Evolutionary conservation across 23 tunicate genomes (phyloP).

Genomic region (Halocynthia aurantium): DNA sequence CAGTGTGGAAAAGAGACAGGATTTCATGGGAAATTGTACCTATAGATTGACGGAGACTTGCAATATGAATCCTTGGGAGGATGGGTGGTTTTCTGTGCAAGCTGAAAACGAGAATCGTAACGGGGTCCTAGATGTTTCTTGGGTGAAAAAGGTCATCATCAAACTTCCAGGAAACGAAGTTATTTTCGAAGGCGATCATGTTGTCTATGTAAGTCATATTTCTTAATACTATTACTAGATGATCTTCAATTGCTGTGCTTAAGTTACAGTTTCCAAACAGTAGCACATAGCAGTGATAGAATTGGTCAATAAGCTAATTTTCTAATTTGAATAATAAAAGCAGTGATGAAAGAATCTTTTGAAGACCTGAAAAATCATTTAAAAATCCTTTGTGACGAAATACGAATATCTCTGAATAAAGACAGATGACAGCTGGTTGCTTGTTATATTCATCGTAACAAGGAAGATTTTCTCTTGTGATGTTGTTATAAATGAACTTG

Average conservation of each 20-base stretch:
- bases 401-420: too few relatives aligned
- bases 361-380: too few relatives aligned
- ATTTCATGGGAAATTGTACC: constrained; percentile 48
- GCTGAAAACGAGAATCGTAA: neutral
- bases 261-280: neutral
- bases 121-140: neutral
- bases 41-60: constrained; percentile 19
- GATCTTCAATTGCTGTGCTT: neutral
- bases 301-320: too few relatives aligned
- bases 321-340: too few relatives aligned
- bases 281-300: neutral
- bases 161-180: constrained; percentile 3
- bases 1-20: constrained; percentile 6
- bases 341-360: too few relatives aligned
- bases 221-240: neutral
- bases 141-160: neutral
- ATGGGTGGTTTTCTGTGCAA: neutral
- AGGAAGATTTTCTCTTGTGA: too few relatives aligned
- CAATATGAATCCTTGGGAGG: neutral
- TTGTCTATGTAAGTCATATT: too few relatives aligned
- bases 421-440: too few relatives aligned
- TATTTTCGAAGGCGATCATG: neutral
- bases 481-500: too few relatives aligned
- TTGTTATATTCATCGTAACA: too few relatives aligned
- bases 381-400: too few relatives aligned